A percentile compares a stretch with the other conserved stretches of the same genome.
These are phyloP conservation scores for Andricus grossulariae DNA, from an alignment of 1,140 invertebrate genomes.

Conservation along the genomic window DNA sequence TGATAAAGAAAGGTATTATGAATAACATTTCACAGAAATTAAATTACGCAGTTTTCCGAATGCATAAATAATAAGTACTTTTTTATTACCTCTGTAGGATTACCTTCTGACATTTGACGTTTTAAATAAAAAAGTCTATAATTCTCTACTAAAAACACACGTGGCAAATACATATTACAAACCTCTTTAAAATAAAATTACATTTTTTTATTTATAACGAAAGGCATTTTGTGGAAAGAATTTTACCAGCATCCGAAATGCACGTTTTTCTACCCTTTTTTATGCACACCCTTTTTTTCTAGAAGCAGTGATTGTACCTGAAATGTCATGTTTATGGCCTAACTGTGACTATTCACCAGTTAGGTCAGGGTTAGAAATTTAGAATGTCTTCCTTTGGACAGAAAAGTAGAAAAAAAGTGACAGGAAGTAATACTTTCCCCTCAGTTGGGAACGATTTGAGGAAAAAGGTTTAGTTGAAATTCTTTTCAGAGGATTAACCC, in stretches of 20 bases:
- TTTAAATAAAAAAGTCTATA: not conserved
- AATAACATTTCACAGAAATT: not conserved
- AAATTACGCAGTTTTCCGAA: not conserved
- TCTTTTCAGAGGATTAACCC: not conserved
- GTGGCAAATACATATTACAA: too few species aligned
- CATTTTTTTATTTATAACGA: too few species aligned
- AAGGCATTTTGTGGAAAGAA: conserved; percentile 40
- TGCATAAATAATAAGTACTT: too few species aligned
- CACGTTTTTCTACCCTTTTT: conserved; percentile 32
- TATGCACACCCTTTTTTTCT: not conserved
- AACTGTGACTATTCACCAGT: too few species aligned
- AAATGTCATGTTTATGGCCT: not conserved
- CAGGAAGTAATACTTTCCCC: not conserved
- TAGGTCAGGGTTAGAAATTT: not conserved
- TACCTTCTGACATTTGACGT: too few species aligned
- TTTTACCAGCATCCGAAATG: conserved; percentile 63
- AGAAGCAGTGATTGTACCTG: conserved; percentile 44
- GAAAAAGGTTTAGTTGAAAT: conserved; percentile 20
- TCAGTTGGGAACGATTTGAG: not conserved
- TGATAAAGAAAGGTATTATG: not conserved
- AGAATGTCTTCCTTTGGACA: conserved; percentile 2
- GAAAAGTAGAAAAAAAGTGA: not conserved
- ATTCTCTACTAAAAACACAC: not conserved
- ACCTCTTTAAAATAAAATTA: too few species aligned
- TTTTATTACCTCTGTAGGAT: not conserved